These are phyloP conservation scores for Scaptomyza hsui DNA, from an alignment of 1,140 invertebrate species.

Conservation along the genomic window DNA sequence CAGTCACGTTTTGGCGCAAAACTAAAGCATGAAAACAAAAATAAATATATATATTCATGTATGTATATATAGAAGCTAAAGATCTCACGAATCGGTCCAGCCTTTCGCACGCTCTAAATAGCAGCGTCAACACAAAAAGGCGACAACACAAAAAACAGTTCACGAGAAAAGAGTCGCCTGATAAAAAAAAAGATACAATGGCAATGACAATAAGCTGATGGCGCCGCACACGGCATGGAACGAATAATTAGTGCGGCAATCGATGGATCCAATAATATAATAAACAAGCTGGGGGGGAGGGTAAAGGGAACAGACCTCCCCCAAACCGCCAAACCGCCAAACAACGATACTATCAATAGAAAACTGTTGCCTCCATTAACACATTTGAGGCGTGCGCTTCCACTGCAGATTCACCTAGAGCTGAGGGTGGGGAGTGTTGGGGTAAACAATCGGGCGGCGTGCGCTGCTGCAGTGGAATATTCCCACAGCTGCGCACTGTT, in stretches of 20 bases:
- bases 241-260: slow-evolving; percentile 67
- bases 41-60: background rate
- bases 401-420: background rate
- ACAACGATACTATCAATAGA: slow-evolving; percentile 30
- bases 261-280: slow-evolving; percentile 37
- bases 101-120: slow-evolving; percentile 63
- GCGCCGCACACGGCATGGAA: slow-evolving; percentile 54
- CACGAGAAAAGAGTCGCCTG: slow-evolving; percentile 26
- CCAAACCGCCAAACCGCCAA: slow-evolving; percentile 18
- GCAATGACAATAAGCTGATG: slow-evolving; percentile 17
- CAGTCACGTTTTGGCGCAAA: slow-evolving; percentile 63
- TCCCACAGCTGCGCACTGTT: slow-evolving; percentile 69
- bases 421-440: background rate
- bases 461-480: slow-evolving; percentile 76
- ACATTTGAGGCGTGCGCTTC: slow-evolving; percentile 63
- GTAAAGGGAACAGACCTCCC: slow-evolving; percentile 47
- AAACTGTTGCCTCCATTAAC: slow-evolving; percentile 77
- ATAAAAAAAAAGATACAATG: background rate
- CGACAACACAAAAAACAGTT: slow-evolving; percentile 33
- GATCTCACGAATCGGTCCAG: slow-evolving; percentile 10
- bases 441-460: slow-evolving; percentile 50
- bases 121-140: slow-evolving; percentile 40
- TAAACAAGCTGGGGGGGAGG: slow-evolving; percentile 16
- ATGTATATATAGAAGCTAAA: slow-evolving; percentile 1
- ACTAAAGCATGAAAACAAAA: background rate